Evolutionary conservation across 2,113 vertebrate genomes (phyloP).

Genomic region (Peromyscus maniculatus): DNA sequence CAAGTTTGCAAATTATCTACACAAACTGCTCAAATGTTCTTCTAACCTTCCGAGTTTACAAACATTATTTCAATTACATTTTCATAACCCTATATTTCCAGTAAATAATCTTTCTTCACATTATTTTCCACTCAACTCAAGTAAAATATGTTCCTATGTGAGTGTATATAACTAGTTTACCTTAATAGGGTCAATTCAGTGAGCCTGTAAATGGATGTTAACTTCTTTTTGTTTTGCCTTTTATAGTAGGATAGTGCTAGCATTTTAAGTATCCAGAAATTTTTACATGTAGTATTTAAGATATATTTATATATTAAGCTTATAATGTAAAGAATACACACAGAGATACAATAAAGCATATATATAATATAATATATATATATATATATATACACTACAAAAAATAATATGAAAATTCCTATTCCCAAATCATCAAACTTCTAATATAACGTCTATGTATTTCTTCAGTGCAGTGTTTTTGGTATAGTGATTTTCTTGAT

Average conservation of each 20-base stretch:
- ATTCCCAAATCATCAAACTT: background rate
- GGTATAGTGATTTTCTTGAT: conserved; percentile 42
- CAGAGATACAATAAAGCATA: background rate
- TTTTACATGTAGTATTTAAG: conserved; percentile 21
- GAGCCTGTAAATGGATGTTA: background rate
- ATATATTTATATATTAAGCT: background rate
- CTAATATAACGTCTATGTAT: background rate
- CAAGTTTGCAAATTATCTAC: background rate
- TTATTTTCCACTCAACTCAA: background rate
- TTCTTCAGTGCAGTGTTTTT: background rate
- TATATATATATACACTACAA: background rate
- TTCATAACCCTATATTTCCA: background rate
- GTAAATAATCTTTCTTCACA: background rate
- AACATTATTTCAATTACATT: background rate
- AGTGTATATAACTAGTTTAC: background rate
- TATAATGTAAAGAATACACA: background rate
- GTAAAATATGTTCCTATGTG: background rate
- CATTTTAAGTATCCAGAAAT: background rate
- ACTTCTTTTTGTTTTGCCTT: background rate
- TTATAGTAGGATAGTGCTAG: background rate
- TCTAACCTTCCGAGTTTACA: background rate
- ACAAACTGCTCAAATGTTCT: background rate
- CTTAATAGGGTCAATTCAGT: background rate
- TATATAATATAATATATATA: background rate
- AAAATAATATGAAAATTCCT: background rate